Conservation (phyloP, 2,113 vertebrate genomes). For the Orthonyx spaldingii region DNA sequence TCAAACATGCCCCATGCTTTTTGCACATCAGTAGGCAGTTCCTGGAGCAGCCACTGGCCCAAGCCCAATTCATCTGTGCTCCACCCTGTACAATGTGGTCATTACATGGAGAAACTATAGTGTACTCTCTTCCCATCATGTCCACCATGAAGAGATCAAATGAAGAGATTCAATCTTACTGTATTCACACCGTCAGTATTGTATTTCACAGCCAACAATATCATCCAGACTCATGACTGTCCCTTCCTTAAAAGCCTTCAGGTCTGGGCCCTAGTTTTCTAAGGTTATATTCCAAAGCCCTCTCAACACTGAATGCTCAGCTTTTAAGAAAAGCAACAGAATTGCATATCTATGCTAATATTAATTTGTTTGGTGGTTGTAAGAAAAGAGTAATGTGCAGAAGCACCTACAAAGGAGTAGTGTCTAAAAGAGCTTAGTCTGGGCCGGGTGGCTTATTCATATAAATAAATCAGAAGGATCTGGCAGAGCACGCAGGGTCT, state of each 20-base stretch:
- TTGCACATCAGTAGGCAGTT: background rate
- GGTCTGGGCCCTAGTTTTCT: background rate
- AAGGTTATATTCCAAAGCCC: background rate
- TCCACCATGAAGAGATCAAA: background rate
- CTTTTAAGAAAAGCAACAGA: background rate
- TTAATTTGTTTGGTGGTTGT: constrained; percentile 23
- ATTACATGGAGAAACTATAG: background rate
- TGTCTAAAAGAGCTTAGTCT: constrained; percentile 28
- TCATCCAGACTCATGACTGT: background rate
- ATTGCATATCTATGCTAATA: background rate
- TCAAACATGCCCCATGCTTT: background rate
- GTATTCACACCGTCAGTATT: background rate
- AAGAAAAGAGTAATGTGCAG: background rate
- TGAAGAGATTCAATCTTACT: background rate
- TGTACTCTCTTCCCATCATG: background rate
- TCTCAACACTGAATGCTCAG: background rate
- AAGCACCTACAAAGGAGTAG: constrained; percentile 29
- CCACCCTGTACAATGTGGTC: background rate
- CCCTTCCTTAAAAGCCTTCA: background rate
- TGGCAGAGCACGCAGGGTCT: constrained; percentile 19
- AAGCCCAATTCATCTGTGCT: background rate
- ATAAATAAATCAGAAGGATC: constrained; percentile 58
- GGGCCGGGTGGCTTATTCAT: constrained; percentile 28
- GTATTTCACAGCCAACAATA: background rate
- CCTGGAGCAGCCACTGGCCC: background rate